Conservation (phyloP, 2,113 vertebrate species). For the Australoheros scitulus region DNA sequence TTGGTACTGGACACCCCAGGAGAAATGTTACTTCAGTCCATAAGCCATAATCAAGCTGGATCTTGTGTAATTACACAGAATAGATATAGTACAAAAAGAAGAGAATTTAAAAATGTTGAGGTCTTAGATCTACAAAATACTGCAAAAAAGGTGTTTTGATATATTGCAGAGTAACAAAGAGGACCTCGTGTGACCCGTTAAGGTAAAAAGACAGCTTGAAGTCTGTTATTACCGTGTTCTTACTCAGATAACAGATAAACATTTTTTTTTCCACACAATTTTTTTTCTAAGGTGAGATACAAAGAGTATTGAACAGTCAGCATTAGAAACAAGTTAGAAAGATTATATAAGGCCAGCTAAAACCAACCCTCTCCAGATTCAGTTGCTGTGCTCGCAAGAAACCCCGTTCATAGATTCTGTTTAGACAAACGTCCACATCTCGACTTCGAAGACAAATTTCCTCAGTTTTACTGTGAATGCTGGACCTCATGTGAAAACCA, state of each 20-base stretch:
- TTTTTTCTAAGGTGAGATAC: constrained; percentile 75
- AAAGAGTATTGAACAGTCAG: constrained; percentile 85
- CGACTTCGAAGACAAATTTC: background rate
- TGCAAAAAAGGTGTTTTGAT: constrained; percentile 73
- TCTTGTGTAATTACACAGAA: constrained; percentile 57
- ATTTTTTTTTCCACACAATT: constrained; percentile 47
- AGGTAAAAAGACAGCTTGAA: constrained; percentile 61
- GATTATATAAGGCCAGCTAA: constrained; percentile 81
- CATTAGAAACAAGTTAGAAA: constrained; percentile 81
- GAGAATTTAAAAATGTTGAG: constrained; percentile 71
- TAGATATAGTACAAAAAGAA: constrained; percentile 80
- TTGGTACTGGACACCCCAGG: constrained; percentile 61
- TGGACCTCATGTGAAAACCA: constrained; percentile 11
- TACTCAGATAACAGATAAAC: constrained; percentile 69
- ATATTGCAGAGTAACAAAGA: constrained; percentile 84
- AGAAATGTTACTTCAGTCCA: constrained; percentile 68
- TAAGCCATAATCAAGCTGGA: constrained; percentile 60
- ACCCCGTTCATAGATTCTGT: constrained; percentile 47
- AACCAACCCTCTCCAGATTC: constrained; percentile 70
- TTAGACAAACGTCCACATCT: constrained; percentile 57
- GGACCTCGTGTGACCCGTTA: constrained; percentile 75
- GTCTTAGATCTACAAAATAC: constrained; percentile 78
- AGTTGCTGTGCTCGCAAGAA: constrained; percentile 39
- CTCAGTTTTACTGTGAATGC: background rate
- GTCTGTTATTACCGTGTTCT: constrained; percentile 69